Evolutionary conservation across 2,797 vertebrate genomes (phyloP).

Genomic region (Lates japonicus): DNA sequence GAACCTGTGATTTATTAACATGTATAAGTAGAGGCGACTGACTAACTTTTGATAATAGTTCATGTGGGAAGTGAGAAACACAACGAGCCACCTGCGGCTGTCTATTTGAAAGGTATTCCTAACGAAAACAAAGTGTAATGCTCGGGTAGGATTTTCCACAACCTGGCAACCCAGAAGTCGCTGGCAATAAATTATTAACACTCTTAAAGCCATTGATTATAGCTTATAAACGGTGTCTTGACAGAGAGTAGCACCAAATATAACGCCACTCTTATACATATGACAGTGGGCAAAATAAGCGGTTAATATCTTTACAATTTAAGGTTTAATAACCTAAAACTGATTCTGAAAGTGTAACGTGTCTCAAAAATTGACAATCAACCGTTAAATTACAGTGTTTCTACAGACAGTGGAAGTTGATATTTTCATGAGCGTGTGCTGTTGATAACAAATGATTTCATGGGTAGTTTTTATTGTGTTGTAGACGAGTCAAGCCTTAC

Average conservation of each 20-base stretch:
- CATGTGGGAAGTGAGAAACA: not conserved
- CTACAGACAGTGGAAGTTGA: not conserved
- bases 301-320: not conserved
- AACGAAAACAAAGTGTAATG: too few relatives aligned
- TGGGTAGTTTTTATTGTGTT: not conserved
- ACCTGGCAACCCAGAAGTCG: not conserved
- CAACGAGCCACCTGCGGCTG: not conserved
- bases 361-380: not conserved
- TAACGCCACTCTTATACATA: not conserved
- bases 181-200: not conserved
- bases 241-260: not conserved
- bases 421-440: not conserved
- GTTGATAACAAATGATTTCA: not conserved
- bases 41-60: not conserved
- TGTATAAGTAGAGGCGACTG: not conserved
- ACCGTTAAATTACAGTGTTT: not conserved
- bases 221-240: not conserved
- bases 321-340: not conserved
- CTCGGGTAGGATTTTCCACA: too few relatives aligned
- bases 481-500: not conserved
- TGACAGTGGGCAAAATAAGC: not conserved
- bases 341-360: not conserved
- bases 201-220: not conserved
- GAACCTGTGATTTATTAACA: not conserved
- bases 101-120: not conserved